These are phyloP conservation scores for Sphenodon punctatus DNA, from an alignment of 2,797 vertebrate species.

Conservation along the genomic window DNA sequence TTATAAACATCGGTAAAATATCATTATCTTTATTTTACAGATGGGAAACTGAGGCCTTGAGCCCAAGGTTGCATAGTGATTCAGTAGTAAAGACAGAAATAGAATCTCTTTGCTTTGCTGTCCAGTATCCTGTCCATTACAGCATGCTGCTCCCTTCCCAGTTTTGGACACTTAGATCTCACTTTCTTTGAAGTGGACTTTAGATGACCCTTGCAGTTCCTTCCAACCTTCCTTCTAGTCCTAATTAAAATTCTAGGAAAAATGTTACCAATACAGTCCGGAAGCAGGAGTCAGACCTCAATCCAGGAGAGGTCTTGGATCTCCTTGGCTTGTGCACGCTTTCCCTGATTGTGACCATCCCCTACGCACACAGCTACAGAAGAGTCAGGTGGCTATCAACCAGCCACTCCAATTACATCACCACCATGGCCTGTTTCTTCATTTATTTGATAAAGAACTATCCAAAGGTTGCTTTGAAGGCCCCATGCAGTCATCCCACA, in stretches of 20 bases:
- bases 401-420: background rate
- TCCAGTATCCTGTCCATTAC: background rate
- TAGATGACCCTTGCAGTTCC: too few species aligned
- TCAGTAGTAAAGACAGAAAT: background rate
- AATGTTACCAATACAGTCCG: too few species aligned
- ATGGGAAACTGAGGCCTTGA: background rate
- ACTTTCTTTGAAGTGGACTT: background rate
- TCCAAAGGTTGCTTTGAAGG: background rate
- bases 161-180: background rate
- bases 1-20: background rate
- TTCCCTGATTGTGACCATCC: background rate
- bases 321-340: background rate
- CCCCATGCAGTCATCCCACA: accelerated
- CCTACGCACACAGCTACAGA: background rate
- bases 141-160: background rate
- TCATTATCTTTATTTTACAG: background rate
- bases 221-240: too few species aligned
- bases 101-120: background rate
- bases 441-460: background rate
- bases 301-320: too few species aligned
- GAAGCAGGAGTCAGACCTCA: background rate
- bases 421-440: background rate
- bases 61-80: background rate
- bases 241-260: too few species aligned
- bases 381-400: background rate